Base-by-base conservation (phyloP, 2,797 vertebrate species). In the Sebastes iracundus region DNA sequence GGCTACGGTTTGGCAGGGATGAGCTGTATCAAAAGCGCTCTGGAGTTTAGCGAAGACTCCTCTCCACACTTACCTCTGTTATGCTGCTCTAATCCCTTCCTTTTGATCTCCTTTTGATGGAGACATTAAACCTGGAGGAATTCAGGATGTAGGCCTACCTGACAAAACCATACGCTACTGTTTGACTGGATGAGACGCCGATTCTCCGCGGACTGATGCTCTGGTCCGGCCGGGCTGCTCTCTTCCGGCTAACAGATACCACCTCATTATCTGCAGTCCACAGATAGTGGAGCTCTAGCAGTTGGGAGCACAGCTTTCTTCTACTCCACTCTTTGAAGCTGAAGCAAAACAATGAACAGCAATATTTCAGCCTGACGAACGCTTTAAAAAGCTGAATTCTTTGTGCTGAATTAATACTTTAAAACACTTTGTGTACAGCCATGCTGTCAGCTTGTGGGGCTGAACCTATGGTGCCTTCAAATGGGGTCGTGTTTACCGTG, bases 1-100 rank as follows among this genome's bases (percentile, higher is more conserved):
- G 94, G 93, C 90, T 93, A 96, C 95, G 5, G 81, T 92, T 95
- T 93, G 86, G 94, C 94, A 93, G 91, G 91, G 92, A 93, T 89
- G 93, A 94, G 88, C 27, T 53, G 84, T 88, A 93, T 94, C 90
- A 90, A 89, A 94, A 92, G 90, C 86, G 49, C 84, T 63, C 27
- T 76, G 85, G 91, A 94, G 94, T 94, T 94, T 91, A 91, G 90
- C 33, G 60, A 91, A 88, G 89, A 92, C 92, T 93, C 88, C 79
- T 91, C 90, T 90, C 88, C 83, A 84, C 93, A 90, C 90, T 93
- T 85, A 93, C 94, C 94, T 95, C 90, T 86, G 93, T 94, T 93
- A 88, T 89, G 92, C 86, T 71, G 89, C 88, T 88, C 87, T 93
- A 93, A 94, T 94, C 92, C 93, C 62, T 82, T 84, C 84, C 86